These are phyloP conservation scores for Gila robusta DNA, from an alignment of 2,797 vertebrate species.

Conservation along the genomic window DNA sequence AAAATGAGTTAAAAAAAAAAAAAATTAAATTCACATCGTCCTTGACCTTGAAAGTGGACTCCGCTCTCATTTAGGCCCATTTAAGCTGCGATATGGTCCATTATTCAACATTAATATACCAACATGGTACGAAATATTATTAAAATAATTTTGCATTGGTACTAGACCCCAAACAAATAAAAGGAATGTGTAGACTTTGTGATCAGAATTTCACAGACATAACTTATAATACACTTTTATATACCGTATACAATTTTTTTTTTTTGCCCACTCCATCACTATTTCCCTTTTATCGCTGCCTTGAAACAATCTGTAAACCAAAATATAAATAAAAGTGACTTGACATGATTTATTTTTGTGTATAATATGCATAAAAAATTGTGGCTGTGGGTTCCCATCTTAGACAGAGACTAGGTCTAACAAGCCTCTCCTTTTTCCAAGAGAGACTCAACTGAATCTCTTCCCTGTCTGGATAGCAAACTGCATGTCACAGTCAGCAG, in stretches of 20 bases:
- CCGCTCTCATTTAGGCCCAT: not conserved
- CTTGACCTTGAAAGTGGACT: slow-evolving; percentile 15
- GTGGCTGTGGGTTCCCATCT: not conserved
- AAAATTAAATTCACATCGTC: not conserved
- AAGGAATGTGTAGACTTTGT: not conserved
- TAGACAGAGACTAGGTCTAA: not conserved
- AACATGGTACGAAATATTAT: not conserved
- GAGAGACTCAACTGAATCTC: slow-evolving; percentile 29
- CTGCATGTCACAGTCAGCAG: slow-evolving; percentile 13
- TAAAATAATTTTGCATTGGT: not conserved
- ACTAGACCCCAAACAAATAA: not conserved
- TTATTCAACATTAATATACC: not conserved
- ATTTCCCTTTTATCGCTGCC: no score
- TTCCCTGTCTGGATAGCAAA: slow-evolving; percentile 15
- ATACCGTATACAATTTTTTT: no score
- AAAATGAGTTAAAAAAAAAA: not conserved
- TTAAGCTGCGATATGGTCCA: not conserved
- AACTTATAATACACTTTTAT: no score
- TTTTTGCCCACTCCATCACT: no score
- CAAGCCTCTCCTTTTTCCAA: slow-evolving; percentile 1
- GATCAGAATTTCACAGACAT: not conserved
- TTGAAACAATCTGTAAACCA: not conserved
- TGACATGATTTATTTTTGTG: not conserved
- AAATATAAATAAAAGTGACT: not conserved
- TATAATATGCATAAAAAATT: not conserved